Evolutionary conservation across 2,113 vertebrate species (phyloP).

Genomic region (Cryptotis parvus): DNA sequence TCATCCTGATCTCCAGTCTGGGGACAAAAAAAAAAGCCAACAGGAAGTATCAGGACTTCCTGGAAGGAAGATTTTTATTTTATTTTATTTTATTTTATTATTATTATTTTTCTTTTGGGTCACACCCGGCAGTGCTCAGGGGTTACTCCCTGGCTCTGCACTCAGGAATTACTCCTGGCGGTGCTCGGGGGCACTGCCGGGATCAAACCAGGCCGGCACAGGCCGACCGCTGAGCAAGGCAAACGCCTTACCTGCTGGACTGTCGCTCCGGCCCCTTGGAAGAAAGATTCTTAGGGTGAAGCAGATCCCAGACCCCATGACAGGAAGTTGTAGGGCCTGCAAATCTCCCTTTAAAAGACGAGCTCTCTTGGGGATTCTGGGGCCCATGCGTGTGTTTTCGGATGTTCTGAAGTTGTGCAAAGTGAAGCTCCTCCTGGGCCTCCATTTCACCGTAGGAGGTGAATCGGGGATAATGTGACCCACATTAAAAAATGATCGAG

Average conservation of each 20-base stretch:
- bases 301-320: not conserved
- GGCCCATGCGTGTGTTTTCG: not conserved
- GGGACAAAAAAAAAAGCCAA: not conserved
- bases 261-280: too few species aligned
- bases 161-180: too few species aligned
- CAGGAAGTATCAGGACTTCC: not conserved
- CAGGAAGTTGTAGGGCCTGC: not conserved
- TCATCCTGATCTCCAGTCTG: not conserved
- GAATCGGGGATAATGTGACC: conserved; percentile 52
- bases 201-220: too few species aligned
- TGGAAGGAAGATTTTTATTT: not conserved
- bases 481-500: not conserved
- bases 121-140: too few species aligned
- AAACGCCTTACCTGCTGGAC: too few species aligned
- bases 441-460: conserved; percentile 34
- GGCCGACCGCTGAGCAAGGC: too few species aligned
- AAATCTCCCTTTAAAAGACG: conserved; percentile 22
- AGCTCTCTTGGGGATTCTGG: not conserved
- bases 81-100: too few species aligned
- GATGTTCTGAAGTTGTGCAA: conserved; percentile 39
- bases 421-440: conserved; percentile 26
- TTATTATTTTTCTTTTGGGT: too few species aligned
- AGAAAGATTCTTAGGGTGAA: not conserved
- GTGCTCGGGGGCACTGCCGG: too few species aligned
- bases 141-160: too few species aligned